These are phyloP conservation scores for Labroides dimidiatus DNA, from an alignment of 2,797 vertebrate species.

Conservation along the genomic window DNA sequence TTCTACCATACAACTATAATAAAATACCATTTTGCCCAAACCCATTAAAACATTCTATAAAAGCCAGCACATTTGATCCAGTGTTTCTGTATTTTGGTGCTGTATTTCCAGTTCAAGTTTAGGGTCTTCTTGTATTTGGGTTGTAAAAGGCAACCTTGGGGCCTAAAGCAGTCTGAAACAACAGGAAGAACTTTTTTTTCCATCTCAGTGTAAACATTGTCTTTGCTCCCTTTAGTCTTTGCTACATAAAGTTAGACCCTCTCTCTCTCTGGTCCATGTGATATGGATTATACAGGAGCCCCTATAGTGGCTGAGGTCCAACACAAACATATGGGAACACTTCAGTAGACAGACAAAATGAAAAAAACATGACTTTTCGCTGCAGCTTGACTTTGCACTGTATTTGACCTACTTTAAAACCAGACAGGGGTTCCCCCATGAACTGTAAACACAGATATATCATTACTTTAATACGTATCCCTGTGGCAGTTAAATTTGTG, in stretches of 20 bases:
- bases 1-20: background rate
- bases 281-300: slow-evolving; percentile 28
- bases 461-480: background rate
- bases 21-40: background rate
- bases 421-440: background rate
- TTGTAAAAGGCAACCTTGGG: background rate
- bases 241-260: background rate
- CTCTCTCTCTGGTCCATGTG: slow-evolving; percentile 7
- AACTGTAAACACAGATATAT: background rate
- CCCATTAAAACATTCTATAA: background rate
- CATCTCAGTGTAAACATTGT: background rate
- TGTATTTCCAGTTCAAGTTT: slow-evolving; percentile 1
- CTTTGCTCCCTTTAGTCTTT: background rate
- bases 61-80: background rate
- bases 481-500: background rate
- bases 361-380: background rate
- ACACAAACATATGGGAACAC: slow-evolving; percentile 37
- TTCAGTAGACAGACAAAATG: slow-evolving; percentile 9
- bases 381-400: background rate
- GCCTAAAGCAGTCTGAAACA: slow-evolving; percentile 1
- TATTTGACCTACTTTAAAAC: background rate
- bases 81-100: background rate
- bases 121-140: slow-evolving; percentile 6
- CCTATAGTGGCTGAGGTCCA: slow-evolving; percentile 2
- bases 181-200: slow-evolving; percentile 10